Evolutionary conservation across 2,113 vertebrate species (phyloP).

Genomic region (Tyrannus savana): DNA sequence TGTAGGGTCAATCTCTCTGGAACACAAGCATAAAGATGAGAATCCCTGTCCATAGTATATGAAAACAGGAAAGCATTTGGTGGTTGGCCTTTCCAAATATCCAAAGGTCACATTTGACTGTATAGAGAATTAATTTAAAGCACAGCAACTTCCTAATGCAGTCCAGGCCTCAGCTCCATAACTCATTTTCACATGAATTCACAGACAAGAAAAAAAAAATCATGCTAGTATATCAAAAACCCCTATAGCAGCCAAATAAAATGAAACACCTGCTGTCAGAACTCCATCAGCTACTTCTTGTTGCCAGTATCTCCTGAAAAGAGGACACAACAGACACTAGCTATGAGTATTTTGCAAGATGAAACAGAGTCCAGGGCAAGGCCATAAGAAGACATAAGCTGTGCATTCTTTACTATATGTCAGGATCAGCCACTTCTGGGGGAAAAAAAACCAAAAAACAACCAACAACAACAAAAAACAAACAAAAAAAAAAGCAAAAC

Average conservation of each 20-base stretch:
- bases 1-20: not conserved
- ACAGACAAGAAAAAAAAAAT: not conserved
- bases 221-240: not conserved
- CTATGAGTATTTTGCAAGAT: not conserved
- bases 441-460: not conserved
- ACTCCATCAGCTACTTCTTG: not conserved
- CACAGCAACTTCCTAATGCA: not conserved
- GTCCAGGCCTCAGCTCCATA: not conserved
- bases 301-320: not conserved
- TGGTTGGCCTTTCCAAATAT: not conserved
- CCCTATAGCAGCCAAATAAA: not conserved
- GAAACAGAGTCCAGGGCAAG: not conserved
- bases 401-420: not conserved
- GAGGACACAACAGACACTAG: not conserved
- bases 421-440: not conserved
- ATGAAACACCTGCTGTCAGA: not conserved
- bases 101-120: not conserved
- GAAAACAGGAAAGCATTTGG: not conserved
- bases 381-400: not conserved
- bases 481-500: too few relatives aligned
- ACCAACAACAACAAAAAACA: not conserved
- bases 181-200: conserved; percentile 5
- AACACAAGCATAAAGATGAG: not conserved
- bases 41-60: not conserved
- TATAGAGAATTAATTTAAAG: conserved; percentile 1